Evolutionary conservation across 1,140 invertebrate species (phyloP).

Genomic region (Choristoneura fumiferana): DNA sequence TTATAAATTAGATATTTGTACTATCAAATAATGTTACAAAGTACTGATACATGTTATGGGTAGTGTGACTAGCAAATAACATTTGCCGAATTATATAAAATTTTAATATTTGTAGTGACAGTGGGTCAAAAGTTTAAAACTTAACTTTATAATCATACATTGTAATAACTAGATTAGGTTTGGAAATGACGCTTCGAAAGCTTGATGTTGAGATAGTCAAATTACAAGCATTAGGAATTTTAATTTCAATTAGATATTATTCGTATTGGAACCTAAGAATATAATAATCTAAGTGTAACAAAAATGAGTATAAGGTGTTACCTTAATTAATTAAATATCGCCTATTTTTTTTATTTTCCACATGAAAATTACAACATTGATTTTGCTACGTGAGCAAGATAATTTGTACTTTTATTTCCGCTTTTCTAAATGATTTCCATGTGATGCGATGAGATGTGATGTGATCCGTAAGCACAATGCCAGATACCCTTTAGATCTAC

Average conservation of each 20-base stretch:
- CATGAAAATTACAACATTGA: constrained; percentile 54
- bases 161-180: constrained; percentile 61
- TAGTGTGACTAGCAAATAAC: constrained; percentile 76
- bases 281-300: constrained; percentile 50
- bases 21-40: constrained; percentile 76
- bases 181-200: constrained; percentile 52
- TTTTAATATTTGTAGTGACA: constrained; percentile 65
- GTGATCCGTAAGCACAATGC: constrained; percentile 39
- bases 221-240: constrained; percentile 45
- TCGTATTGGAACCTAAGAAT: constrained; percentile 35
- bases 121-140: constrained; percentile 60
- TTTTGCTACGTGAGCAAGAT: constrained; percentile 71
- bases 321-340: constrained; percentile 57
- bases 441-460: constrained; percentile 7
- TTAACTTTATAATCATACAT: constrained; percentile 54
- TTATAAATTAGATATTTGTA: constrained; percentile 78
- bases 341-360: constrained; percentile 44
- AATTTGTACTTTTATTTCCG: constrained; percentile 62
- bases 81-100: constrained; percentile 67
- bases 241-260: constrained; percentile 27
- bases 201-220: constrained; percentile 32
- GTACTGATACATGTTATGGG: constrained; percentile 70
- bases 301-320: constrained; percentile 66
- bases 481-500: constrained; percentile 34
- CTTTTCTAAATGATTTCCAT: constrained; percentile 21